These are phyloP conservation scores for Bubo bubo DNA, from an alignment of 2,113 vertebrate species.

Conservation along the genomic window DNA sequence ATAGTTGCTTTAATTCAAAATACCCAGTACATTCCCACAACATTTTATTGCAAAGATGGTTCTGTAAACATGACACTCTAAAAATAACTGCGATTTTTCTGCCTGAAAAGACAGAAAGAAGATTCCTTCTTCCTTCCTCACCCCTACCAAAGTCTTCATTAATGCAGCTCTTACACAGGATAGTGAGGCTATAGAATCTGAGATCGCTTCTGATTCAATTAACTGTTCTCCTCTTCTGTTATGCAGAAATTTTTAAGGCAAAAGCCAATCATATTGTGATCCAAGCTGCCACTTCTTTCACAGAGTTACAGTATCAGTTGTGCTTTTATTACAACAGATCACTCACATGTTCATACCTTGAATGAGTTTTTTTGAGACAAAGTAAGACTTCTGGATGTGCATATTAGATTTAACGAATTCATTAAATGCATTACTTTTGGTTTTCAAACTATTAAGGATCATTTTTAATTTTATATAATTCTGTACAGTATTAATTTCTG, in stretches of 20 bases:
- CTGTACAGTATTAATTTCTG: not conserved
- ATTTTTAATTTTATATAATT: not conserved
- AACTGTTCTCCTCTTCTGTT: not conserved
- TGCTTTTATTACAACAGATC: not conserved
- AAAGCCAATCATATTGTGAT: not conserved
- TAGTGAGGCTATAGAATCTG: not conserved
- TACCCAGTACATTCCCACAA: not conserved
- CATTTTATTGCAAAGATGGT: not conserved
- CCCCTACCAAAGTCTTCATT: not conserved
- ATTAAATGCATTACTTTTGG: not conserved
- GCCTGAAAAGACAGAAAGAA: not conserved
- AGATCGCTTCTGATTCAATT: not conserved
- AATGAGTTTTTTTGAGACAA: not conserved
- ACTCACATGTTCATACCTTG: not conserved
- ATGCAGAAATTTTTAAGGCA: not conserved
- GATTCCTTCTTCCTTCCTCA: not conserved
- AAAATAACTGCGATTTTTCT: not conserved
- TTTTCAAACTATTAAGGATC: not conserved
- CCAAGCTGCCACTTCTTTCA: not conserved
- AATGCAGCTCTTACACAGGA: not conserved
- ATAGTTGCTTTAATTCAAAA: not conserved
- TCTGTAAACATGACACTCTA: not conserved
- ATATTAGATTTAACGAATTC: not conserved
- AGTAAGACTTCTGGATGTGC: not conserved
- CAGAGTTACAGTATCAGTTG: not conserved